phyloP scores from a whole-genome alignment of 2,113 vertebrate genomes.

The Charadrius vociferus region DNA sequence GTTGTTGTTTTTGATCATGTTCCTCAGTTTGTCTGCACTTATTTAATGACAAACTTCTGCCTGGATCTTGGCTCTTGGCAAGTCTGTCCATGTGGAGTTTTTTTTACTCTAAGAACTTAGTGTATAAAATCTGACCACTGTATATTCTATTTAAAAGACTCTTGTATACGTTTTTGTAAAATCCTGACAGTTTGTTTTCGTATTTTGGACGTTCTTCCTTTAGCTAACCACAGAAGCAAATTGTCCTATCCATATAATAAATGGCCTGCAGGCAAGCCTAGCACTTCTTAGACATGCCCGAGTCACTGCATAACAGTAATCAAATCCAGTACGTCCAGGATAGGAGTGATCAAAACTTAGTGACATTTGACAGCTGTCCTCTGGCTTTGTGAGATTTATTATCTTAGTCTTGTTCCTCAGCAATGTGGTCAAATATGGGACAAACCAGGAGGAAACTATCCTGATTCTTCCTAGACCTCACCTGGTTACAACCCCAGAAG shows the following conservation, averaged over 20 bases:
- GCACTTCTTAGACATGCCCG: background rate
- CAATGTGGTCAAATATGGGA: background rate
- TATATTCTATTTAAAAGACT: conserved; percentile 36
- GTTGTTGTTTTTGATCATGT: background rate
- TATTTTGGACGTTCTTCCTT: background rate
- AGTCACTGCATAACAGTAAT: background rate
- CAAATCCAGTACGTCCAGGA: background rate
- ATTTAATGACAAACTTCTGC: conserved; percentile 7
- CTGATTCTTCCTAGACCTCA: background rate
- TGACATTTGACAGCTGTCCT: background rate
- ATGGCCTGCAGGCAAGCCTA: background rate
- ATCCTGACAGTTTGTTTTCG: background rate
- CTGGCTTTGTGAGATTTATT: background rate
- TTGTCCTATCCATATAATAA: background rate
- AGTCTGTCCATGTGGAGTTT: background rate
- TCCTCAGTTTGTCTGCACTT: background rate
- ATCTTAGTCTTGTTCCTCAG: background rate
- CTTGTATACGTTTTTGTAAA: conserved; percentile 21
- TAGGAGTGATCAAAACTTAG: background rate
- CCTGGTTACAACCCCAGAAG: background rate
- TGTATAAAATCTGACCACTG: background rate
- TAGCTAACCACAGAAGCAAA: background rate
- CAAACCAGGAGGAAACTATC: background rate
- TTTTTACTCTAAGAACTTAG: background rate
- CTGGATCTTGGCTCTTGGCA: background rate